These are phyloP conservation scores for Macropus fuliginosus DNA, from an alignment of 2,797 vertebrate genomes.

Conservation along the genomic window DNA sequence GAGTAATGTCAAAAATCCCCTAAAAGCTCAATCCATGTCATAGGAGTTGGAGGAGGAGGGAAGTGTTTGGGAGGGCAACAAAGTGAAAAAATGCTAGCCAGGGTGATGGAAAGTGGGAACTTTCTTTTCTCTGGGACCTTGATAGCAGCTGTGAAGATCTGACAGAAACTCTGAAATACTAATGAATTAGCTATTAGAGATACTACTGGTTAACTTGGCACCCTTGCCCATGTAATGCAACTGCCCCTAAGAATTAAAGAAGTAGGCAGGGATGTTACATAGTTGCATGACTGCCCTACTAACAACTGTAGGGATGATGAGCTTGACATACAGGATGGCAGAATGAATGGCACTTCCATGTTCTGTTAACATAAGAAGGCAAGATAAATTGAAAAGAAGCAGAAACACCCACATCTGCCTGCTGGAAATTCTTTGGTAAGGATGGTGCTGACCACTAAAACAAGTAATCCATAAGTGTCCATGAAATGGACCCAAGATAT, in stretches of 20 bases:
- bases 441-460: background rate
- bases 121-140: background rate
- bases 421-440: background rate
- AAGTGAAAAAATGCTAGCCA: background rate
- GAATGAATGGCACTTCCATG: background rate
- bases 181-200: background rate
- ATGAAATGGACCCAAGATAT: background rate
- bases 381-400: background rate
- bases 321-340: background rate
- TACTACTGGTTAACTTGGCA: background rate
- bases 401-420: background rate
- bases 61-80: background rate
- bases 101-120: background rate
- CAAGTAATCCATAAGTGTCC: background rate
- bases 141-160: background rate
- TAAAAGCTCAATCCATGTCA: background rate
- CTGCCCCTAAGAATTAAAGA: background rate
- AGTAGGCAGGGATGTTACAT: background rate
- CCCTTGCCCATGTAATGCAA: background rate
- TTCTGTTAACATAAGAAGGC: background rate
- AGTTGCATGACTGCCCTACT: background rate
- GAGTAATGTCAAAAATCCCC: background rate
- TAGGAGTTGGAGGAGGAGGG: background rate
- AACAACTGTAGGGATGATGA: background rate
- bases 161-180: background rate